Evolutionary conservation across 2,113 vertebrate genomes (phyloP).

Genomic region (Scomber japonicus): DNA sequence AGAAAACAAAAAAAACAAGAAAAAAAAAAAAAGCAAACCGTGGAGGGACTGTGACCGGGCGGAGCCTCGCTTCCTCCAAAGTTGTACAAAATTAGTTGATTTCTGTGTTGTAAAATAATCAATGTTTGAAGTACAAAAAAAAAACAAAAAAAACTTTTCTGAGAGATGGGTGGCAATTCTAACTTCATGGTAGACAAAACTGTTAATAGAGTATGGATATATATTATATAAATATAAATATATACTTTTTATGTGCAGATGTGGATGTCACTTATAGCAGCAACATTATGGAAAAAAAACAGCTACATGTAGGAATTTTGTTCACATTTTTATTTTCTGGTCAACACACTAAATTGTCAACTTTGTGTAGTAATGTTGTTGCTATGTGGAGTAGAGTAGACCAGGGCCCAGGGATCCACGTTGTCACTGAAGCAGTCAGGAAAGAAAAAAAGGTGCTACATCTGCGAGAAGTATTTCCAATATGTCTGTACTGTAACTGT

Average conservation of each 20-base stretch:
- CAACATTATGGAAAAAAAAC: constrained; percentile 81
- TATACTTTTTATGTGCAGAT: constrained; percentile 89
- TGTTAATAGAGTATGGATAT: constrained; percentile 90
- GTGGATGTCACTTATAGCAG: constrained; percentile 88
- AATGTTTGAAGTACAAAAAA: constrained; percentile 80
- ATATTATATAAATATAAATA: constrained; percentile 90
- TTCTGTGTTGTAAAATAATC: constrained; percentile 86
- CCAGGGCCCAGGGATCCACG: constrained; percentile 76
- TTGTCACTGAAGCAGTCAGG: constrained; percentile 59
- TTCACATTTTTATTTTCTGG: constrained; percentile 83
- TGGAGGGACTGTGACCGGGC: constrained; percentile 57
- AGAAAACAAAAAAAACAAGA: constrained; percentile 17
- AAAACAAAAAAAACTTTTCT: constrained; percentile 68
- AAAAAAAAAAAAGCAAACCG: constrained; percentile 27
- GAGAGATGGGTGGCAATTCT: constrained; percentile 81
- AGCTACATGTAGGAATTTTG: constrained; percentile 82
- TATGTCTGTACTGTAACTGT: constrained; percentile 62
- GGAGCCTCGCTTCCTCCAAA: constrained; percentile 77
- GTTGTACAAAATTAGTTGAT: constrained; percentile 84
- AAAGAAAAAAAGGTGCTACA: constrained; percentile 75
- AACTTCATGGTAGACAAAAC: constrained; percentile 87
- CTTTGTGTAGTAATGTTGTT: constrained; percentile 87
- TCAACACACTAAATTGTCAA: constrained; percentile 84
- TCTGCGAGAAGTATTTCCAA: constrained; percentile 60
- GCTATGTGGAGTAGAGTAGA: constrained; percentile 84